phyloP scores from a whole-genome alignment of 2,888 invertebrate species.

The Nephrotoma flavescens region DNA sequence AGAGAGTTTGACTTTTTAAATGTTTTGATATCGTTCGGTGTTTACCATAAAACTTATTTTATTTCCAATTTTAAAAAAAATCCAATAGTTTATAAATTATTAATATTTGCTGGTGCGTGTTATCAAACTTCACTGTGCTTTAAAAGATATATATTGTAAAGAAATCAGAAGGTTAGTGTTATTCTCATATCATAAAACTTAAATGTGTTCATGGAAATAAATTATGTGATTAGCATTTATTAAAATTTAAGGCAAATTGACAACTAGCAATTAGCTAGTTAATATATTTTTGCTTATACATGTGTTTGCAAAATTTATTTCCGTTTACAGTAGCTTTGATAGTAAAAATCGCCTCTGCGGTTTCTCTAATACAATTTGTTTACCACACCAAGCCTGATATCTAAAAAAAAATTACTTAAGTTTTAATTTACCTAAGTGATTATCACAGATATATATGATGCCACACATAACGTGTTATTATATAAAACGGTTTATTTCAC shows the following conservation, averaged over 20 bases:
- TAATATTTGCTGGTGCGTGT: neutral
- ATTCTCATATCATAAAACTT: neutral
- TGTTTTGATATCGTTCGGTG: too few species aligned
- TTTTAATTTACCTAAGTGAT: neutral
- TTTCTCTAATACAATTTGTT: neutral
- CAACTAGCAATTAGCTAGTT: too few species aligned
- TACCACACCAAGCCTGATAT: neutral
- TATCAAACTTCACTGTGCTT: neutral
- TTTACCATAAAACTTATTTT: too few species aligned
- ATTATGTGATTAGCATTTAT: neutral
- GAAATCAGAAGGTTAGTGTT: neutral
- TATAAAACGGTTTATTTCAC: neutral
- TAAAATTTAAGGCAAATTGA: neutral
- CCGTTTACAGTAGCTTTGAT: too few species aligned
- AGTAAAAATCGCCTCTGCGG: too few species aligned
- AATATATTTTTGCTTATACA: too few species aligned
- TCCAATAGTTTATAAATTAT: neutral
- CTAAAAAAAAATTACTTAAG: neutral
- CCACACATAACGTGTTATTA: neutral
- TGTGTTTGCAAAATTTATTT: too few species aligned
- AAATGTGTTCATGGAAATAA: neutral
- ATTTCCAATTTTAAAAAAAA: too few species aligned
- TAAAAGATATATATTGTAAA: neutral
- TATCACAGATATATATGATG: neutral
- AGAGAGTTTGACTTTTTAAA: too few species aligned